These are phyloP conservation scores for Zaprionus vittiger DNA, from an alignment of 1,140 invertebrate species.

Conservation along the genomic window DNA sequence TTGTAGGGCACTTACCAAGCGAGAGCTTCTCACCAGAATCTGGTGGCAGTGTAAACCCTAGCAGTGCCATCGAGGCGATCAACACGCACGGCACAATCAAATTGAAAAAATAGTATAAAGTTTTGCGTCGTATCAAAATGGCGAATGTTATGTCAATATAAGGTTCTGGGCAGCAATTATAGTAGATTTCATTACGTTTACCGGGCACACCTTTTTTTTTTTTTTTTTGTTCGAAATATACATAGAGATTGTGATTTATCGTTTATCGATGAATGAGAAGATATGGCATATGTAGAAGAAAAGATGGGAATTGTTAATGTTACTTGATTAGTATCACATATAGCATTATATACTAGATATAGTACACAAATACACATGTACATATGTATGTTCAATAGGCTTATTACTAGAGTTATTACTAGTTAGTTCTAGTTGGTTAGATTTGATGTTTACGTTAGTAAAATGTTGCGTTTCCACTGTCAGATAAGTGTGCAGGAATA, in stretches of 20 bases:
- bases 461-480: not conserved
- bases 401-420: not conserved
- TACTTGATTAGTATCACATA: conserved; percentile 33
- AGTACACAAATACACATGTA: not conserved
- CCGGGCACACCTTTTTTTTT: conserved; percentile 92
- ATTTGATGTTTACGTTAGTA: not conserved
- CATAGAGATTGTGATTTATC: conserved; percentile 18
- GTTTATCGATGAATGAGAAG: conserved; percentile 26
- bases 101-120: conserved; percentile 99
- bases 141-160: conserved; percentile 99
- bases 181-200: conserved; percentile 95
- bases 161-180: conserved; percentile 97
- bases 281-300: conserved; percentile 37
- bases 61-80: conserved; percentile 98
- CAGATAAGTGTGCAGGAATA: too few relatives aligned
- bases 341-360: not conserved
- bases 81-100: conserved; percentile 99
- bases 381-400: not conserved
- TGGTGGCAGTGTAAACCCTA: conserved; percentile 99
- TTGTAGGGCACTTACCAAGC: conserved; percentile 89
- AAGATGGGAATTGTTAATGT: conserved; percentile 47
- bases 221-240: conserved; percentile 16
- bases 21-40: conserved; percentile 99
- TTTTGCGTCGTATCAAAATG: conserved; percentile 98
- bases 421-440: not conserved